Conservation (phyloP, 2,888 invertebrate species). For the Oithona nana region DNA sequence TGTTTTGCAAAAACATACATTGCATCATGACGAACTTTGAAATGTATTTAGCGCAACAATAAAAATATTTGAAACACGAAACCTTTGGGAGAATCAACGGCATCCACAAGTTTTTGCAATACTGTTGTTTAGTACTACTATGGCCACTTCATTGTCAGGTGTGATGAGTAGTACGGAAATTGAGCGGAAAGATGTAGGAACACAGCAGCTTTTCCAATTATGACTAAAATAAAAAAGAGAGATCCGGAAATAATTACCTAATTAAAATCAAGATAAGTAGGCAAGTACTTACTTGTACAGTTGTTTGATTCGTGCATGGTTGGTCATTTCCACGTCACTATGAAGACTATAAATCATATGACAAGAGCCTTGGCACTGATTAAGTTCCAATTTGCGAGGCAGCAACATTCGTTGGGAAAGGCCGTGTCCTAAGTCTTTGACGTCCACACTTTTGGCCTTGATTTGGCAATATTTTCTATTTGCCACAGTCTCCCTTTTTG, state of each 20-base stretch:
- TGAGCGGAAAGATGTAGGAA: background rate
- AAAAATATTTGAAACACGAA: too few relatives aligned
- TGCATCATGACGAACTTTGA: too few relatives aligned
- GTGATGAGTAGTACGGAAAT: background rate
- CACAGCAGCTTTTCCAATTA: background rate
- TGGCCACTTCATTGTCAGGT: background rate
- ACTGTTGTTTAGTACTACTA: background rate
- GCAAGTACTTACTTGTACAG: background rate
- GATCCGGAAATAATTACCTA: background rate
- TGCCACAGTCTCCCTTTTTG: background rate
- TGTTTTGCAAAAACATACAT: too few relatives aligned
- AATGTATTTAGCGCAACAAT: too few relatives aligned
- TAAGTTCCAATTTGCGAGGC: background rate
- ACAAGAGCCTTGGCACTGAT: background rate
- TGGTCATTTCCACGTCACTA: background rate
- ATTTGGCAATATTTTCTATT: background rate
- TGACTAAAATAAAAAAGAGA: background rate
- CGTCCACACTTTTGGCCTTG: background rate
- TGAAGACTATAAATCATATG: background rate
- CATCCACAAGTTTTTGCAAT: background rate
- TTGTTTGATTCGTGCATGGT: background rate
- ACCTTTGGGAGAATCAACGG: too few relatives aligned
- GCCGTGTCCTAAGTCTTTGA: background rate
- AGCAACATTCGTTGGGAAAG: background rate
- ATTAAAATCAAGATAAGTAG: background rate